Evolutionary conservation across 1,140 invertebrate genomes (phyloP).

Genomic region (Asbolus verrucosus): DNA sequence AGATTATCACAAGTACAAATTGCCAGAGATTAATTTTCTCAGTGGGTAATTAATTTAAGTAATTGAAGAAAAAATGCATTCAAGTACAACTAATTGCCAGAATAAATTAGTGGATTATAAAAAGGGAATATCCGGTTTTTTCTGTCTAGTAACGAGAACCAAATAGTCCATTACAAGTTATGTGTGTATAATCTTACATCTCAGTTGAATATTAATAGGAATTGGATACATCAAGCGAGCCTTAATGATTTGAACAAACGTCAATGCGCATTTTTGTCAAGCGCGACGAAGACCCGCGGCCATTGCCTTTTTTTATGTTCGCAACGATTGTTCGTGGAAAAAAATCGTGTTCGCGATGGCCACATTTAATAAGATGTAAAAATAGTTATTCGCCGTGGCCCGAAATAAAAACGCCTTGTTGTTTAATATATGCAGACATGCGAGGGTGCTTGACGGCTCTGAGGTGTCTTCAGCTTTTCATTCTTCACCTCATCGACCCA

Average conservation of each 20-base stretch:
- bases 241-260: neutral
- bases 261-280: neutral
- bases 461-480: constrained; percentile 10
- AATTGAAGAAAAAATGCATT: neutral
- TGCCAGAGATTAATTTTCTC: constrained; percentile 2
- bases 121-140: constrained; percentile 6
- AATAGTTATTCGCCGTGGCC: neutral
- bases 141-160: neutral
- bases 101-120: constrained; percentile 2
- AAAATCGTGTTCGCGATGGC: too few relatives aligned
- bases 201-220: neutral
- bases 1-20: constrained; percentile 8
- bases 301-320: too few relatives aligned
- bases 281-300: neutral
- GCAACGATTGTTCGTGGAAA: too few relatives aligned
- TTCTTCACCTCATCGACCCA: constrained; percentile 6
- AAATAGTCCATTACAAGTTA: neutral
- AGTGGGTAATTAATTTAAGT: constrained; percentile 1
- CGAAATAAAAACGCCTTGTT: neutral
- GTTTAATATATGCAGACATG: constrained; percentile 3
- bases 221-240: neutral
- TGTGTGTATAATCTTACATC: neutral
- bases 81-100: constrained; percentile 6
- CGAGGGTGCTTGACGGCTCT: constrained; percentile 1
- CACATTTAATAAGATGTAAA: constrained; percentile 4